phyloP scores from a whole-genome alignment of 1,140 invertebrate species.

The Vanessa atalanta region DNA sequence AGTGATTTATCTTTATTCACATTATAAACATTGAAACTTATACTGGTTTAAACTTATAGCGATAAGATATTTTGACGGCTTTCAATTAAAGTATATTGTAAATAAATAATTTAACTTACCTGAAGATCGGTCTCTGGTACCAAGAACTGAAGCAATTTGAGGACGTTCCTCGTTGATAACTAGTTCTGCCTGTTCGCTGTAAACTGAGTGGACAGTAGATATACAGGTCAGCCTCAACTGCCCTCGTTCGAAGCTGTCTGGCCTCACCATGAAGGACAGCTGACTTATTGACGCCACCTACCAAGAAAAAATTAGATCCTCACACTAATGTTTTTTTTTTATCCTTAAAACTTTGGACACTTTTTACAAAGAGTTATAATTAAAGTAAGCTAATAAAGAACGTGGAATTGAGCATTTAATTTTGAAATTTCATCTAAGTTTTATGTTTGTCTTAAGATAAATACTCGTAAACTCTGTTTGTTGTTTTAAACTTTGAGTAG shows the following conservation, averaged over 20 bases:
- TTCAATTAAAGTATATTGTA: too few species aligned
- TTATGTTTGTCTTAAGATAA: conserved; percentile 10
- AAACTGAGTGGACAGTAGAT: conserved; percentile 84
- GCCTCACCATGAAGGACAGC: conserved; percentile 72
- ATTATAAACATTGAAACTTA: too few species aligned
- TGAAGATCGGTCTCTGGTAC: conserved; percentile 81
- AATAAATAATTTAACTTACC: conserved; percentile 43
- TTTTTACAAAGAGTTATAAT: too few species aligned
- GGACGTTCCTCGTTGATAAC: conserved; percentile 85
- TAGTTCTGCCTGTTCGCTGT: conserved; percentile 81
- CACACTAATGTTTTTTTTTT: not conserved
- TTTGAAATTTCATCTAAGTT: not conserved
- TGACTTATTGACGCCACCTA: conserved; percentile 72
- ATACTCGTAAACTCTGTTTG: conserved; percentile 10
- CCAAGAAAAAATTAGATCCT: not conserved
- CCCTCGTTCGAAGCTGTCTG: conserved; percentile 83
- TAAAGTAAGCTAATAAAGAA: too few species aligned
- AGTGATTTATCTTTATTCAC: too few species aligned
- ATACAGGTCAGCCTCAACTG: conserved; percentile 84
- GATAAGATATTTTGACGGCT: too few species aligned
- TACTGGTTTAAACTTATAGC: too few species aligned
- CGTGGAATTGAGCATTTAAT: too few species aligned
- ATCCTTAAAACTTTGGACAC: not conserved
- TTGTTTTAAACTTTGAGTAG: conserved; percentile 32
- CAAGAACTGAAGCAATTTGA: conserved; percentile 84